A percentile compares a stretch with the other conserved stretches of the same genome.
Conservation (phyloP, 1,140 invertebrate species). For the honey bee (Apis mellifera) region Amel_HAv3.1 CM009936.2:5728501-5729000, state of each 20-base stretch:
- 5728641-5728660: too few species aligned
- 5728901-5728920: slow-evolving; percentile 45
- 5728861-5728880: slow-evolving; percentile 2
- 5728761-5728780: neutral
- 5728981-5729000: slow-evolving; percentile 37
- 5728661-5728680: too few species aligned
- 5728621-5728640: too few species aligned
- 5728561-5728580: neutral
- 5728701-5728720: too few species aligned
- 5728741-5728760: neutral
- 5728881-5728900: slow-evolving; percentile 45
- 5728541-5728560: too few species aligned
- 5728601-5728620: too few species aligned
- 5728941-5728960: slow-evolving; percentile 46
- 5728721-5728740: neutral
- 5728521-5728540: too few species aligned
- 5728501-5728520: too few species aligned
- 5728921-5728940: slow-evolving; percentile 22
- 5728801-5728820: neutral
- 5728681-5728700: too few species aligned
- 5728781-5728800: neutral
- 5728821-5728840: neutral
- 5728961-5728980: slow-evolving; percentile 50
- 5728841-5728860: slow-evolving; percentile 20
- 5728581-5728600: neutral